Evolutionary conservation across 2,797 vertebrate species (phyloP).

Genomic region (Streptopelia turtur): DNA sequence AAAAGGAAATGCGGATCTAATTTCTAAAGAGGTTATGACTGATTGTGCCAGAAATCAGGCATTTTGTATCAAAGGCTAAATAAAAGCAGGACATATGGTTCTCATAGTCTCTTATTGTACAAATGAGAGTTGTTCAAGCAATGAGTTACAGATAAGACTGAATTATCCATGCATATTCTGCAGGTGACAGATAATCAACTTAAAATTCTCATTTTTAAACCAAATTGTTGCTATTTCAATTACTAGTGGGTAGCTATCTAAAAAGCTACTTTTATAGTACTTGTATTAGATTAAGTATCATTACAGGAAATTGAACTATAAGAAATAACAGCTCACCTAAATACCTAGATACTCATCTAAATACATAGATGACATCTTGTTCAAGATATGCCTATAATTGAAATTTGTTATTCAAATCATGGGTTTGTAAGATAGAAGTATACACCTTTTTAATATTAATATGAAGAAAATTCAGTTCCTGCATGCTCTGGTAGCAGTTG

Average conservation of each 20-base stretch:
- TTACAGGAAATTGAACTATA: slow-evolving; percentile 18
- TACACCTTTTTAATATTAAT: background rate
- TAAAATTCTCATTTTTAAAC: slow-evolving; percentile 21
- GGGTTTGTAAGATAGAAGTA: background rate
- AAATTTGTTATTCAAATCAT: slow-evolving; percentile 1
- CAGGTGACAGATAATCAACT: background rate
- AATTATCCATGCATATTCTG: background rate
- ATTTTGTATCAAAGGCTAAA: background rate
- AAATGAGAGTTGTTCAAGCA: background rate
- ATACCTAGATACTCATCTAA: background rate
- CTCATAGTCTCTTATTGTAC: background rate
- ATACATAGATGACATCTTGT: background rate
- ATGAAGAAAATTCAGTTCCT: background rate
- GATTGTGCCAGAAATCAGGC: background rate
- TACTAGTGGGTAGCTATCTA: background rate
- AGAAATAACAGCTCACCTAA: slow-evolving; percentile 18
- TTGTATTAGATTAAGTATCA: slow-evolving; percentile 13
- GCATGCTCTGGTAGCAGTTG: background rate
- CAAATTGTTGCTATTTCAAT: slow-evolving; percentile 7
- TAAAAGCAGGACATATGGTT: background rate
- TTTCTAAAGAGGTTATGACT: background rate
- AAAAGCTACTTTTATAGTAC: background rate
- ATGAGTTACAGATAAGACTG: background rate
- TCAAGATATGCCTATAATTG: background rate
- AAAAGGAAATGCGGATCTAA: background rate